Evolutionary conservation across 2,888 invertebrate genomes (phyloP), one percentile per base, ranked within the genome.

Genomic region (Muscina levida): DNA sequence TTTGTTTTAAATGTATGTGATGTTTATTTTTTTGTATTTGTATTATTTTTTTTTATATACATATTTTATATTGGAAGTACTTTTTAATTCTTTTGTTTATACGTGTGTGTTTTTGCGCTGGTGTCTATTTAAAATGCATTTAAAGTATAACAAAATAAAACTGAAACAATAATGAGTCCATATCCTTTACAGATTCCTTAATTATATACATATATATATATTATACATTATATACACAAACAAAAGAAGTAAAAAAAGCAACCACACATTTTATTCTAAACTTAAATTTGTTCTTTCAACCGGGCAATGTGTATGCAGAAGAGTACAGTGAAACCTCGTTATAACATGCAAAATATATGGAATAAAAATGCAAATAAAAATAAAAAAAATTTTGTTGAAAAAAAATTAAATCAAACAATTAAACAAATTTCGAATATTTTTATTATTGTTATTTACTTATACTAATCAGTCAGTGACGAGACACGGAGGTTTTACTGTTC

Each of bases 81-180:
- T 65, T 51, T 68, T 10, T 15, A 19, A 15, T 72, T 24, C 15
- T 72, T 48, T 74, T n/a, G n/a, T n/a, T n/a, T n/a, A n/a, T n/a
- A n/a, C n/a, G n/a, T n/a, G n/a, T n/a, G n/a, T n/a, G n/a, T n/a
- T n/a, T n/a, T n/a, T n/a, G n/a, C n/a, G 66, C 74, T 77, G 77
- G 71, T 77, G 77, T 77, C 81, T 77, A 77, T 74, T 48, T 46
- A 81, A 75, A 72, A 73, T 79, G 79, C 76, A 82, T 79, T 82
- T 82, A 82, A 71, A n/a, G n/a, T n/a, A n/a, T n/a, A n/a, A 66
- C 62, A 62, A 62, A 62, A 48, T 39, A 51, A 68, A 37, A 82
- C 66, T 72, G 72, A 72, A 81, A 77, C 72, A 72, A 81, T 77
- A 77, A 74, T 72, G 67, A 81, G 77, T 77, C 81, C 81, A 81